Evolutionary conservation across 2,888 invertebrate genomes (phyloP), one percentile per base, ranked within the genome.

Genomic region (Pomacea canaliculata): DNA sequence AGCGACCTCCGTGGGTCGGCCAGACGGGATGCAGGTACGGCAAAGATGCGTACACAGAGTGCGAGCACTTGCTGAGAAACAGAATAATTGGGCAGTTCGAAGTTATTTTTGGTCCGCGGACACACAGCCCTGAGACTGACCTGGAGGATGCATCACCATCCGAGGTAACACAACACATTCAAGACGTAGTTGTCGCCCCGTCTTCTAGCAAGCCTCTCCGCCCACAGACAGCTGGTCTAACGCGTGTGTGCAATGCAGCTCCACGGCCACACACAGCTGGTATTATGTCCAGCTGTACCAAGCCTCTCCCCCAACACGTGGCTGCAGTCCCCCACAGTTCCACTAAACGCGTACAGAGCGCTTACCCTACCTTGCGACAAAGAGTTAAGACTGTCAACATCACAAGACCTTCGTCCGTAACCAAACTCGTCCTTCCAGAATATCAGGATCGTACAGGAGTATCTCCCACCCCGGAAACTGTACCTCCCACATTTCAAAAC

Each of bases 71-170:
- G 23, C 18, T 66, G 8, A 70, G 71, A 13, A 71, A 69, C 23
- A 48, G 70, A 23, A 69, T 80, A 13, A 37, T 78, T 5, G 56
- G 49, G 10, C 62, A 63, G 13, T 80, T 80, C 51, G 67, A 80
- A n/a, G 62, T 72, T 46, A 80, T 80, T 12, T 80, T 80, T 72
- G 77, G 78, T 51, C 78, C 71, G 9, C 48, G 37, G 27, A 70
- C 37, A 37, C 59, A 16, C 63, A 60, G n/a, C 59, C 27, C 9
- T 13, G 56, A 66, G 66, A 60, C 59, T 23, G 67, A 71, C 51
- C 27, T 71, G 48, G 65, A 23, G 69, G 56, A 56, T 4, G 48
- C 49, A 8, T 27, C 7, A 56, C 72, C 19, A 75, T 72, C n/a
- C 8, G 23, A 51, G 27, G 63, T 77, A 13, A 65, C 59, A 46